These are phyloP conservation scores for Griposia aprilina DNA, from an alignment of 2,888 invertebrate genomes.

Conservation along the genomic window DNA sequence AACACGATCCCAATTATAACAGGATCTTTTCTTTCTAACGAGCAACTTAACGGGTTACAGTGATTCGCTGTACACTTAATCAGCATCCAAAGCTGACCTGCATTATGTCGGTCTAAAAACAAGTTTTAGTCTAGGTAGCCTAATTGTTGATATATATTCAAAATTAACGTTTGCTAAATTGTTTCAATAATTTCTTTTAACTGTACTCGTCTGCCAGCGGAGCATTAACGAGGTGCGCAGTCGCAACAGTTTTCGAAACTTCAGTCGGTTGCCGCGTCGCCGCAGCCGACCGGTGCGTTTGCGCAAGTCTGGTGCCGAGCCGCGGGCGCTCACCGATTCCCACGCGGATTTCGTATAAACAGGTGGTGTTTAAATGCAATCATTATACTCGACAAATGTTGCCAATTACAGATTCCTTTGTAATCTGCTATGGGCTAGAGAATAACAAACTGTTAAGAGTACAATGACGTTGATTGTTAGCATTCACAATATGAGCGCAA, in stretches of 20 bases:
- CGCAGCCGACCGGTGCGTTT: constrained; percentile 73
- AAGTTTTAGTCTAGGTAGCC: constrained; percentile 60
- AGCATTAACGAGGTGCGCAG: constrained; percentile 69
- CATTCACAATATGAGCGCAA: constrained; percentile 59
- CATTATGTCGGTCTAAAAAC: constrained; percentile 55
- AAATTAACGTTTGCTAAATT: constrained; percentile 56
- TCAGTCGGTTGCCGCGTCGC: constrained; percentile 64
- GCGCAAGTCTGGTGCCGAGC: constrained; percentile 77
- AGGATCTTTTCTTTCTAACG: constrained; percentile 60
- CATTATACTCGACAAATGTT: constrained; percentile 78
- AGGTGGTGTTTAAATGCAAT: constrained; percentile 83
- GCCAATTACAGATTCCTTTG: constrained; percentile 76
- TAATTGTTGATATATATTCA: constrained; percentile 56
- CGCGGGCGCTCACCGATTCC: constrained; percentile 83
- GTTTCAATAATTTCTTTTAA: constrained; percentile 64
- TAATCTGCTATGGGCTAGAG: constrained; percentile 58
- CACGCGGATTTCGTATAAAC: constrained; percentile 89
- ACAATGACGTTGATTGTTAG: constrained; percentile 65
- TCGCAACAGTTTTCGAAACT: constrained; percentile 78
- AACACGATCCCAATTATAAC: constrained; percentile 65
- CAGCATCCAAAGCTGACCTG: constrained; percentile 57
- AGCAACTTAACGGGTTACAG: constrained; percentile 63
- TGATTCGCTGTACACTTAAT: constrained; percentile 58
- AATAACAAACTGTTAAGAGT: constrained; percentile 56
- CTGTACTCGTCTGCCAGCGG: constrained; percentile 66